Evolutionary conservation across 2,888 invertebrate species (phyloP), one percentile per base, ranked within the genome.

Genomic region (Nipponacmea schrenckii): DNA sequence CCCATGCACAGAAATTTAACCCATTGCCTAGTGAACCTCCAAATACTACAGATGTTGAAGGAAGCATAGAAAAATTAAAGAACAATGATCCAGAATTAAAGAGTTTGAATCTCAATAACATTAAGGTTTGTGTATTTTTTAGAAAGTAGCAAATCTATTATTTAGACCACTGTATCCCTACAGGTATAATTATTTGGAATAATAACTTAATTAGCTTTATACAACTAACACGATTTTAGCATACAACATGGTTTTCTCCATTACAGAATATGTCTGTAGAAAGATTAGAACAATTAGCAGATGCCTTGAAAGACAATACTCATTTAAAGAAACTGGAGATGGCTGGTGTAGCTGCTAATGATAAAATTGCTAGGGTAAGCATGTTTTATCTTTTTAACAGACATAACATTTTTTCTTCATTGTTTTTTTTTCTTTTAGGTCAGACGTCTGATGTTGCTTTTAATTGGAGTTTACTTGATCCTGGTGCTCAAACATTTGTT

Each of bases 101-200:
- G 88, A 95, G 96, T 91, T 93, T 99, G 89, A 99, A 99, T 91
- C 95, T 97, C 92, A 99, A 99, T 92, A 99, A 99, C 91, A 98
- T 99, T 91, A 97, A 96, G 93, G 98, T 97, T 89, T 83, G 83
- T 24, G 31, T 1, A 39, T 31, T 31, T 31, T 31, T 2, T 5
- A 5, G 31, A n/a, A n/a, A n/a, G n/a, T n/a, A n/a, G n/a, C n/a
- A n/a, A n/a, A n/a, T n/a, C n/a, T n/a, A n/a, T n/a, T n/a, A n/a
- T n/a, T n/a, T n/a, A n/a, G n/a, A n/a, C n/a, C n/a, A n/a, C n/a
- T n/a, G n/a, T n/a, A n/a, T n/a, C n/a, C n/a, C n/a, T n/a, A n/a
- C n/a, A n/a, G n/a, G n/a, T n/a, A n/a, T n/a, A 39, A 8, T 39
- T 39, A 39, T 39, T 39, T 39, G 10, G 5, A 31, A 31, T 31